Conservation (phyloP, 2,888 invertebrate species). For the Dryadula phaetusa region DNA sequence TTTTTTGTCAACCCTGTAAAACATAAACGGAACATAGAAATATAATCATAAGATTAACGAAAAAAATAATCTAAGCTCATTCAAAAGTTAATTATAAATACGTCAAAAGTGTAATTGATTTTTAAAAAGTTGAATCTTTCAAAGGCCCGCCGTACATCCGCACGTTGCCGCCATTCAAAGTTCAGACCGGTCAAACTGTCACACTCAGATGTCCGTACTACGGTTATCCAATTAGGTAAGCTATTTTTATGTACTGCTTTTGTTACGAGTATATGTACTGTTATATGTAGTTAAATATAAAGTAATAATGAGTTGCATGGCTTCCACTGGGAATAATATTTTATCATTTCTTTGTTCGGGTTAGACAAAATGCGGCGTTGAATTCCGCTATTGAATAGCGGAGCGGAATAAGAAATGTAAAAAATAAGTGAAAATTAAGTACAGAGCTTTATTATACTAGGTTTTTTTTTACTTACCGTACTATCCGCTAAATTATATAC, state of each 20-base stretch:
- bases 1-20: too few relatives aligned
- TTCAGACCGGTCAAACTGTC: constrained; percentile 90
- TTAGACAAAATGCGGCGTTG: too few relatives aligned
- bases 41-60: background rate
- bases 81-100: background rate
- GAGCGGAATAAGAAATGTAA: too few relatives aligned
- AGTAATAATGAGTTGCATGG: too few relatives aligned
- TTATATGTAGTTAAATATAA: background rate
- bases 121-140: constrained; percentile 47
- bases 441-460: too few relatives aligned
- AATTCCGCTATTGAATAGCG: too few relatives aligned
- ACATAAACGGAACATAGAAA: background rate
- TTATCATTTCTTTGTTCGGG: too few relatives aligned
- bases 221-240: constrained; percentile 90
- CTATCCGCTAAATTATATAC: too few relatives aligned
- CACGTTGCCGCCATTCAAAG: constrained; percentile 90
- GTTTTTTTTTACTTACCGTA: too few relatives aligned
- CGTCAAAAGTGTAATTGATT: constrained; percentile 19
- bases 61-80: background rate
- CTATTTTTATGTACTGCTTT: background rate
- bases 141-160: constrained; percentile 90
- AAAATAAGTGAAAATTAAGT: too few relatives aligned
- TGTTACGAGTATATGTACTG: background rate
- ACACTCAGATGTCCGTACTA: constrained; percentile 92
- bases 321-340: too few relatives aligned